Base-by-base conservation (phyloP, 2,113 vertebrate species). In the Garra rufa region DNA sequence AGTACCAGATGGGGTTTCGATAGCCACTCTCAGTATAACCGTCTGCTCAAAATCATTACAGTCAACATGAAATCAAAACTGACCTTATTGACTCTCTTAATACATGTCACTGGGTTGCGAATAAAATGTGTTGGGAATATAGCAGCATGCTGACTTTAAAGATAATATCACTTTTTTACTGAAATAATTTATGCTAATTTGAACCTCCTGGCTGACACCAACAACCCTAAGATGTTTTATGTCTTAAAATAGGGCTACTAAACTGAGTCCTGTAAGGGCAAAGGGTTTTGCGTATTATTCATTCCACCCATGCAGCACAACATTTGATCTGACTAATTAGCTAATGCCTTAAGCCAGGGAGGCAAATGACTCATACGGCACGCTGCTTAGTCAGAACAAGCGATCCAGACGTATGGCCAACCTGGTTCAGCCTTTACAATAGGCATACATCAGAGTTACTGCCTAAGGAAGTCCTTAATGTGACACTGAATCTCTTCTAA, bases 251-350 rank as follows among this genome's bases (percentile, higher is more conserved):
- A 15, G 6, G 21, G n/a, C 67, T 24, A 44, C 69, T 44, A 71
- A 71, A 43, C 69, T 65, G 57, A 10, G 21, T 69, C 28, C 38
- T 46, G 43, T 9, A n/a, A 83, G 82, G 71, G 69, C 48, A 74
- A 71, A 50, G 67, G 43, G 41, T 46, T 43, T 55, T 46, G 28
- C 30, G 41, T 38, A 52, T 59, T n/a, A 83, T 65, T 77, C 26
- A 84, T 76, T 84, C 82, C 43, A 77, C 19, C 43, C 41, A 65
- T 75, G 59, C 26, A 41, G 11, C 17, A 57, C 82, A 83, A 63
- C 19, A 63, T 83, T 74, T 83, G 70, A 83, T 76, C 52, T 30
- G 67, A 26, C 48, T 73, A 83, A 75, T 30, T 30, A 63, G 41
- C 50, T 63, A 84, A 55, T 65, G 34, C 75, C 28, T 84, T 55